Evolutionary conservation across 2,797 vertebrate genomes (phyloP), one percentile per base, ranked within the genome.

Genomic region (Gallirallus australis): DNA sequence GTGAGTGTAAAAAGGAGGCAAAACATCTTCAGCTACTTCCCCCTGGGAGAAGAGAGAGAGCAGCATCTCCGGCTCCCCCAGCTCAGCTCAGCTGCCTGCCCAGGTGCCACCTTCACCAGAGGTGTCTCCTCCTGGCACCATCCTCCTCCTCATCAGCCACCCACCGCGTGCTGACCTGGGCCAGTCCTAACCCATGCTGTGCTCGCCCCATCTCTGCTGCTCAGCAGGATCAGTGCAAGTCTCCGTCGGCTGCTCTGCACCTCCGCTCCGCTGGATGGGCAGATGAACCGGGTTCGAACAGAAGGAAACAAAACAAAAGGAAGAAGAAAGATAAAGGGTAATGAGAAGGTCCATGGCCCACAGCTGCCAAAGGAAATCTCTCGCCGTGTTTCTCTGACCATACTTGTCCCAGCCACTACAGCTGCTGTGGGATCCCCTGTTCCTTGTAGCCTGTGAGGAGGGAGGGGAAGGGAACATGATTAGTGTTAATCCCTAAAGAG

Each of bases 361-460:
- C 70, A 48, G 82, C 86, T 92, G 91, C 86, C 90, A 88, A 91
- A 82, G 9, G 72, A 69, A 82, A 97, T 82, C 93, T 80, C 77
- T 97, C 8, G 77, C 68, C 53, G 86, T 64, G 71, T 92, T 90
- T 89, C 92, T 79, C 90, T 65, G 92, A 86, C 82, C 93, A 96
- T 42, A 89, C 82, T 90, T 23, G 60, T 95, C 40, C 86, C 94
- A 94, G 86, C 73, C 82, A 83, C 99, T 98, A 99, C 97, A 99
- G 98, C 90, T 99, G 99, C 94, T 99, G 98, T 56, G 98, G 98
- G 80, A 98, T 93, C 52, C 98, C 98, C 95, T 99, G 99, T 47
- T 99, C 99, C 98, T 98, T 99, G 96, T 98, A 99, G 83, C 99
- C 99, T 99, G 98, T 78, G 82, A 88, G 95, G 31, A 89, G 85